Base-by-base conservation (phyloP, 1,140 invertebrate genomes). In the Pachypsylla venusta region DNA sequence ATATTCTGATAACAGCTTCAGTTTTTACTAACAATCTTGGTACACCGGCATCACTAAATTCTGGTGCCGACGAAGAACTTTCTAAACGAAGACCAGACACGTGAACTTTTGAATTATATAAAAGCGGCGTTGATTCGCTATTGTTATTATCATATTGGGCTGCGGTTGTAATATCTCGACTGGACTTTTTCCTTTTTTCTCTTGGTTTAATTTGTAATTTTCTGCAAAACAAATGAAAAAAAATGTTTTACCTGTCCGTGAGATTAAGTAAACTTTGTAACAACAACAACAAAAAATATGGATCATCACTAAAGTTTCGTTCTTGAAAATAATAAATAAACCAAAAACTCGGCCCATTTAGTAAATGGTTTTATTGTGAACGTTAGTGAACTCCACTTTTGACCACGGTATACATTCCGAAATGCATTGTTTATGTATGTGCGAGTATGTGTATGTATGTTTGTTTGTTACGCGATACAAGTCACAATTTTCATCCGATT, bases 1-100 rank as follows among this genome's bases (percentile, higher is more conserved):
- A 91, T n/a, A 92, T 61, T 26, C 87, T 78, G 25, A 90, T 68
- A 3, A 74, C 74, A 35, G 81, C 74, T 19, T 70, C 68, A 0
- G 69, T 71, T 12, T 77, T 76, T 4, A 79, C 77, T 59, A 85
- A 65, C 39, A 89, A 75, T 60, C 76, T 76, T 0, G 84, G 83
- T 28, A 87, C 73, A 1, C 84, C 84, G 14, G 76, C 71, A 1
- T 81, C 79, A 1, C 77, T 74, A 40, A 79, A 78, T 42, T 63
- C 40, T 10, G 55, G 59, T 0, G 54, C 30, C 16, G 59, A 42
- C 14, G 40, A 53, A 1, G 63, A 61, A 2, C 26, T 25, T 25
- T 64, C 63, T 27, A 64, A 25, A 1, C 57, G 56, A 2, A 64
- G n/a, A 1, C 63, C 63, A 28, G 27, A 61, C 12, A 64, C 7